These are phyloP conservation scores for Drosophila elegans DNA, from an alignment of 1,140 invertebrate species.

Conservation along the genomic window DNA sequence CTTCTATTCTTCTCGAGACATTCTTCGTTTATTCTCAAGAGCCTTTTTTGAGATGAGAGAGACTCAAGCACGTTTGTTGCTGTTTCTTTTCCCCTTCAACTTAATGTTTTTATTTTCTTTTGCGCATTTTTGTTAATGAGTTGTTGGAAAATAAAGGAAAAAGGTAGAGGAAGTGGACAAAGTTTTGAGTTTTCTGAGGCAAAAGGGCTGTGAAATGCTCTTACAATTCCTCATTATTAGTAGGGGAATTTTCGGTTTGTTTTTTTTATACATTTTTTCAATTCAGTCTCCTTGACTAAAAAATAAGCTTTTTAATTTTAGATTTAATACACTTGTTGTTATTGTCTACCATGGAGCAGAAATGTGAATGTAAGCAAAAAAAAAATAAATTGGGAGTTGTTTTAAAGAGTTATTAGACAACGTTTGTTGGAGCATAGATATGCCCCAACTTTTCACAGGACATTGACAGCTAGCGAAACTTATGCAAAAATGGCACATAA, in stretches of 20 bases:
- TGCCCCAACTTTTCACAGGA: constrained; percentile 13
- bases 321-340: too few relatives aligned
- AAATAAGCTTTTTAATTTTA: too few relatives aligned
- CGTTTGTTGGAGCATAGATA: background rate
- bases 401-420: too few relatives aligned
- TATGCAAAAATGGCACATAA: constrained; percentile 76
- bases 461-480: constrained; percentile 48
- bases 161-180: constrained; percentile 27
- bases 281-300: too few relatives aligned
- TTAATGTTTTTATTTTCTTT: constrained; percentile 41
- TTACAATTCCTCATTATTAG: background rate
- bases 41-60: constrained; percentile 16
- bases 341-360: too few relatives aligned
- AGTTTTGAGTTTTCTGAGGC: constrained; percentile 23
- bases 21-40: constrained; percentile 50
- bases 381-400: too few relatives aligned
- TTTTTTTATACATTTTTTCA: too few relatives aligned
- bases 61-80: constrained; percentile 34
- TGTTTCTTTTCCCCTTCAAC: constrained; percentile 21
- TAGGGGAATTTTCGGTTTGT: background rate
- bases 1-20: constrained; percentile 27
- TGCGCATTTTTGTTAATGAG: constrained; percentile 69
- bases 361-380: too few relatives aligned
- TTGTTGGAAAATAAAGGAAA: constrained; percentile 19
- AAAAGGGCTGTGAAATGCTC: constrained; percentile 21